Evolutionary conservation across 1,140 invertebrate species (phyloP).

Genomic region (Orius insidiosus): DNA sequence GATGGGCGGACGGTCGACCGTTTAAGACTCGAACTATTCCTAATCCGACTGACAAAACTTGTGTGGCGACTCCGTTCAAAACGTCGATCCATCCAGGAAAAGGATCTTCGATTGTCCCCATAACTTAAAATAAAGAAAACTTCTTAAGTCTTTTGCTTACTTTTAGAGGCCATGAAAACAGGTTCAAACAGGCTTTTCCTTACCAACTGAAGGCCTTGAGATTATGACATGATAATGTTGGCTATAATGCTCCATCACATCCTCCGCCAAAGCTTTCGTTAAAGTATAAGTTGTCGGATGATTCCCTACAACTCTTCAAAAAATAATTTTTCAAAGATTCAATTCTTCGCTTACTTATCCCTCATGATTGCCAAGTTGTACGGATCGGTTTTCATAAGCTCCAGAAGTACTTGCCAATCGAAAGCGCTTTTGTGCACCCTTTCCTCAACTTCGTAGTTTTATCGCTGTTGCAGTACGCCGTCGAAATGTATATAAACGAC

Average conservation of each 20-base stretch:
- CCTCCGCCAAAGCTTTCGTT: not conserved
- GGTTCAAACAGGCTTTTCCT: too few relatives aligned
- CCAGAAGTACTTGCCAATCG: constrained; percentile 1
- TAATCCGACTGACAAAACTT: not conserved
- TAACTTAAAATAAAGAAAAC: constrained; percentile 1
- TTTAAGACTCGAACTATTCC: not conserved
- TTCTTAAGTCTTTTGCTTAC: too few relatives aligned
- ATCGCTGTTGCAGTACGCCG: not conserved
- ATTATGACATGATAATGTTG: not conserved
- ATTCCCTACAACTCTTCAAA: not conserved
- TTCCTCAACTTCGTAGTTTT: not conserved
- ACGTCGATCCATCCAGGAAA: not conserved
- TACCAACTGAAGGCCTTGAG: constrained; percentile 1
- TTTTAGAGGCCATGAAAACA: too few relatives aligned
- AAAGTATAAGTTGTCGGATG: constrained; percentile 4
- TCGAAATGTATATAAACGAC: constrained; percentile 2
- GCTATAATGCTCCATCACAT: not conserved
- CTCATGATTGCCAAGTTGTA: not conserved
- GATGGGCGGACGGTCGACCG: not conserved
- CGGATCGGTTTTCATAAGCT: not conserved
- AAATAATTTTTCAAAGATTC: too few relatives aligned
- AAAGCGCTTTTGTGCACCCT: not conserved
- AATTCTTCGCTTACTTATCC: constrained; percentile 4
- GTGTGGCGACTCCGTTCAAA: not conserved
- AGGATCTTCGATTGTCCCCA: not conserved